Percentiles rank a stretch among this genome's conserved stretches.
phyloP scores from a whole-genome alignment of 2,888 invertebrate genomes.

The Habroteleia sp. region DNA sequence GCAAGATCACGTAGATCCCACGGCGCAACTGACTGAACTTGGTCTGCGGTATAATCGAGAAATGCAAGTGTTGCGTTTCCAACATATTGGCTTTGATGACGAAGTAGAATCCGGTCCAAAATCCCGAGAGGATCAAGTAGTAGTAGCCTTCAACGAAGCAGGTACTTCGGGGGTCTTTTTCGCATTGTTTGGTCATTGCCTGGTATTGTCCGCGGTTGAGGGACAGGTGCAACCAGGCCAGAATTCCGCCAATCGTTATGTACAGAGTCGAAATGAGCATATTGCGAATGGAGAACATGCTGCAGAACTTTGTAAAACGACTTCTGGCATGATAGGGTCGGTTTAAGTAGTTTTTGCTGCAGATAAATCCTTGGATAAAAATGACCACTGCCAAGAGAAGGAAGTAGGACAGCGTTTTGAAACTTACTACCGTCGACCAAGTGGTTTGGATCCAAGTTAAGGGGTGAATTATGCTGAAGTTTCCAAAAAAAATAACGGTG shows the following conservation, averaged over 20 bases:
- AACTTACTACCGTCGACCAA: slow-evolving; percentile 83
- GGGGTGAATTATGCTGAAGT: slow-evolving; percentile 85
- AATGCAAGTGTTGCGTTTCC: slow-evolving; percentile 83
- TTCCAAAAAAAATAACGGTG: slow-evolving; percentile 80
- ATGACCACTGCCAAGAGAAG: slow-evolving; percentile 85
- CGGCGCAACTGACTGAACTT: slow-evolving; percentile 86
- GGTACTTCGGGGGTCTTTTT: slow-evolving; percentile 73
- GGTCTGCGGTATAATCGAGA: slow-evolving; percentile 87
- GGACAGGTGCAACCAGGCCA: slow-evolving; percentile 87
- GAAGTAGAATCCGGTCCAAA: slow-evolving; percentile 86
- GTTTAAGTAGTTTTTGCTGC: slow-evolving; percentile 86
- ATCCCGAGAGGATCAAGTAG: slow-evolving; percentile 83
- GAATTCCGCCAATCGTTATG: slow-evolving; percentile 85
- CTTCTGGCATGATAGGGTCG: slow-evolving; percentile 85
- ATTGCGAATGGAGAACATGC: slow-evolving; percentile 85
- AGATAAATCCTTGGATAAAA: slow-evolving; percentile 87
- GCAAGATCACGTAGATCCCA: slow-evolving; percentile 83
- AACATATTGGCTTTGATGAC: slow-evolving; percentile 84
- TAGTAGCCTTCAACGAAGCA: slow-evolving; percentile 87
- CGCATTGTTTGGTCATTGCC: slow-evolving; percentile 82
- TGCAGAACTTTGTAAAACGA: slow-evolving; percentile 85
- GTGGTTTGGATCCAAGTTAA: slow-evolving; percentile 85
- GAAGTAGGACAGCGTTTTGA: slow-evolving; percentile 86
- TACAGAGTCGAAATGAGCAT: slow-evolving; percentile 83
- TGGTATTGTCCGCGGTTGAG: slow-evolving; percentile 84